A percentile compares a stretch with the other conserved stretches of the same genome.
These are phyloP conservation scores for Luehdorfia chinensis DNA, from an alignment of 1,140 invertebrate species.

Conservation along the genomic window DNA sequence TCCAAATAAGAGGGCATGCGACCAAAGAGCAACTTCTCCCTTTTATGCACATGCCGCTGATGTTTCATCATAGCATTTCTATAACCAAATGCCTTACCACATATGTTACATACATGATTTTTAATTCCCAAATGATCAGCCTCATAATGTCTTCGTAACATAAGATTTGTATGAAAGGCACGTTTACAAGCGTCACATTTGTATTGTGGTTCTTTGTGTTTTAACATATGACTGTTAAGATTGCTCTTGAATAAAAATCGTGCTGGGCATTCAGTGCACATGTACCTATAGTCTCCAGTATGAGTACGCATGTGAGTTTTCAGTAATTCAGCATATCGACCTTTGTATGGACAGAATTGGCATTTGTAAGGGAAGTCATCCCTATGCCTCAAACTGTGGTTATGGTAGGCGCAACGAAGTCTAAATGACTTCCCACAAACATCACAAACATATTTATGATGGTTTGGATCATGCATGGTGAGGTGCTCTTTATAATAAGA, in stretches of 20 bases:
- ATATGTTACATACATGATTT: constrained; percentile 72
- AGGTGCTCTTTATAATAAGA: constrained; percentile 59
- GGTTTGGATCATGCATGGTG: constrained; percentile 60
- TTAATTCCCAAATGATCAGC: constrained; percentile 74
- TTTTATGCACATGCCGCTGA: constrained; percentile 72
- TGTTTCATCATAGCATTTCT: constrained; percentile 74
- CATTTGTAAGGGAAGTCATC: constrained; percentile 64
- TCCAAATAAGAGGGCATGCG: constrained; percentile 53
- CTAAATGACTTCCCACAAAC: constrained; percentile 66
- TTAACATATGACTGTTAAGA: constrained; percentile 69
- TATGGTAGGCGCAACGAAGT: constrained; percentile 56
- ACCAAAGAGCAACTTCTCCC: constrained; percentile 50
- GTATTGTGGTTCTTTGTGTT: constrained; percentile 57
- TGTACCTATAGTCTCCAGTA: constrained; percentile 71
- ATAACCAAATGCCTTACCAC: constrained; percentile 75
- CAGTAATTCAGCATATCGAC: constrained; percentile 51
- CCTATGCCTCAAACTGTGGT: constrained; percentile 55
- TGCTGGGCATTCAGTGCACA: constrained; percentile 75
- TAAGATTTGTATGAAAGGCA: constrained; percentile 53
- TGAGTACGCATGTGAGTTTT: constrained; percentile 74
- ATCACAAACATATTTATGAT: constrained; percentile 62
- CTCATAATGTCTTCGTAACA: constrained; percentile 59
- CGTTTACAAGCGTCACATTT: constrained; percentile 61
- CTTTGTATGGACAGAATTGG: constrained; percentile 61
- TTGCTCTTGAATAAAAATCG: constrained; percentile 75